These are phyloP conservation scores for Lasioglossum figueresi DNA, from an alignment of 2,888 invertebrate species.

Conservation along the genomic window DNA sequence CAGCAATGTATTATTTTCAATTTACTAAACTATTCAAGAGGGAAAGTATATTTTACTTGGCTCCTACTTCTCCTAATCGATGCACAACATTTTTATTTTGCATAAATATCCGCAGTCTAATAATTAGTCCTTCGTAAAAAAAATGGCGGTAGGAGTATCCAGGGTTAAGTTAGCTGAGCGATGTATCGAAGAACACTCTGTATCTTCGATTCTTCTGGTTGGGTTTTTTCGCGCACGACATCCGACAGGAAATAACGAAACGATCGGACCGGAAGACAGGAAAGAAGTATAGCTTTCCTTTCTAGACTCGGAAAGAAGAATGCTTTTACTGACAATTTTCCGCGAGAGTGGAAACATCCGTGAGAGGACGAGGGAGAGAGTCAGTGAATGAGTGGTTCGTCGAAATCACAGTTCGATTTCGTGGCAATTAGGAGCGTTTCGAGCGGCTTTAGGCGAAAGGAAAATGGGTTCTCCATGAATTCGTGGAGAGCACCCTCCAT, in stretches of 20 bases:
- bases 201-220: not conserved
- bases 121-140: no score
- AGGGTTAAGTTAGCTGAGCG: not conserved
- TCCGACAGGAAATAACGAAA: constrained; percentile 1
- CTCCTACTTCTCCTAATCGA: no score
- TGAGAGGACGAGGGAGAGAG: not conserved
- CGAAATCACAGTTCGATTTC: not conserved
- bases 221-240: not conserved
- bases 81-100: no score
- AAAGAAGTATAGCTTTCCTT: constrained; percentile 2
- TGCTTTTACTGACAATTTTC: constrained; percentile 1
- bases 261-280: not conserved
- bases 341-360: not conserved
- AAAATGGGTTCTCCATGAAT: constrained; percentile 18
- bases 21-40: no score
- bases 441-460: constrained; percentile 11
- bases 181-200: not conserved
- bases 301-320: not conserved
- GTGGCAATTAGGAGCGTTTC: constrained; percentile 12
- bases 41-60: no score
- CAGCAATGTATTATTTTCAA: no score
- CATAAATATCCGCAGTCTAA: no score
- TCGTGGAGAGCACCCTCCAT: not conserved
- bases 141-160: no score
- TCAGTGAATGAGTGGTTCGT: not conserved